Conservation (phyloP, 2,797 vertebrate species). For the Gymnopithys bicolor region DNA sequence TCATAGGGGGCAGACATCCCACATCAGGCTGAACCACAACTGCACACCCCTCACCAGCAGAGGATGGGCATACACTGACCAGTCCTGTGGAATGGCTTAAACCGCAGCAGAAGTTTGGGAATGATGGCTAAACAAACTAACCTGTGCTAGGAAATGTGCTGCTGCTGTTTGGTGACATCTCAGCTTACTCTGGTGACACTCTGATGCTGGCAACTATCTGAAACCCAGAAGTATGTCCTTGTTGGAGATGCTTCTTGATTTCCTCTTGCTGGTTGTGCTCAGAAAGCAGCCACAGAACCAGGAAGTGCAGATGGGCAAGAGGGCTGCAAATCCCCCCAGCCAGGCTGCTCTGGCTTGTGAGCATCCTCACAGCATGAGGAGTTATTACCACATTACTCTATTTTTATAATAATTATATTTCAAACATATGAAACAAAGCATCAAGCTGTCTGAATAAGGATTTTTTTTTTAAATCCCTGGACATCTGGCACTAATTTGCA, state of each 20-base stretch:
- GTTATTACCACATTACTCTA: background rate
- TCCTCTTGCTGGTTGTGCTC: slow-evolving; percentile 35
- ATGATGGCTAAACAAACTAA: background rate
- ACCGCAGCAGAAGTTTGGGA: background rate
- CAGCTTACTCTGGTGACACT: background rate
- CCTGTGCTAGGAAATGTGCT: background rate
- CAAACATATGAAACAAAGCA: background rate
- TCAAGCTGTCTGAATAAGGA: background rate
- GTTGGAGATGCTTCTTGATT: slow-evolving; percentile 24
- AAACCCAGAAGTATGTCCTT: background rate
- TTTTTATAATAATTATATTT: background rate
- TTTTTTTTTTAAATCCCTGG: background rate
- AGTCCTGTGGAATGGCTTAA: background rate
- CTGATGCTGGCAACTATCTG: background rate
- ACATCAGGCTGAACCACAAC: background rate
- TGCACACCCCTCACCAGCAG: background rate
- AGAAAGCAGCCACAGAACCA: slow-evolving; percentile 5
- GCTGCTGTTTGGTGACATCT: background rate
- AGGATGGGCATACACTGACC: background rate
- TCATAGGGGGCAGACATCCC: background rate
- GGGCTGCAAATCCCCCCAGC: slow-evolving; percentile 26
- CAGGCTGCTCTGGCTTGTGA: background rate
- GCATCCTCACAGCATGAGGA: background rate
- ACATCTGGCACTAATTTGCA: slow-evolving; percentile 29
- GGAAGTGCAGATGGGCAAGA: background rate